Evolutionary conservation across 2,888 invertebrate species (phyloP), one percentile per base, ranked within the genome.

Genomic region (Cephus sareptanus): DNA sequence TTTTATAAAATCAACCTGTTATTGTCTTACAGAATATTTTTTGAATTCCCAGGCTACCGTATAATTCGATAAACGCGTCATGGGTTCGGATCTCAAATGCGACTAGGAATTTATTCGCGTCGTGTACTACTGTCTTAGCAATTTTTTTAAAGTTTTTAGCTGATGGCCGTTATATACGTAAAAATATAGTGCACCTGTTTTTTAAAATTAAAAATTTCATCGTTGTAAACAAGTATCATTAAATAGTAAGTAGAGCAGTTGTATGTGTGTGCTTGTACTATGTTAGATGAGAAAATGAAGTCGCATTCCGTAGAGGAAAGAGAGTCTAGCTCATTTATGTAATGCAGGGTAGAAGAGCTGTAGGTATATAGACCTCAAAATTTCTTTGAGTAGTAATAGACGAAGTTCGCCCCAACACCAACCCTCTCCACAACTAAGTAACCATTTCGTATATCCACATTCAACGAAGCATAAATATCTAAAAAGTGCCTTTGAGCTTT

Each of bases 281-380:
- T 77, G 75, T 80, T 75, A 80, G 79, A 77, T 80, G 75, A 77
- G 75, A 80, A 79, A 78, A 83, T 34, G 79, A 75, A 79, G 81
- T 31, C 75, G 79, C 71, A 77, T 31, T 37, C 34, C 37, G 34
- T n/a, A 75, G 76, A 73, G 71, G 31, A 75, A 30, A 23, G n/a
- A 37, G 31, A 31, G 71, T 56, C 34, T 40, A 78, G 78, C 76
- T 78, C 71, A 78, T 80, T 78, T 78, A 69, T 73, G 78, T 80
- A 80, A 80, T 78, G 75, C 70, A 76, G 74, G 35, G 34, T 33
- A 74, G 9, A 35, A n/a, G 35, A 71, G 31, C 23, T 56, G 23
- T 56, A 56, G 9, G 2, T 23, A 56, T 71, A 71, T 11, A 71
- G 13, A 71, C 71, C 15, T 31, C 71, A 34, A 71, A 34, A 33